These are phyloP conservation scores for Hyperoplus immaculatus DNA, from an alignment of 2,797 vertebrate species.

Conservation along the genomic window DNA sequence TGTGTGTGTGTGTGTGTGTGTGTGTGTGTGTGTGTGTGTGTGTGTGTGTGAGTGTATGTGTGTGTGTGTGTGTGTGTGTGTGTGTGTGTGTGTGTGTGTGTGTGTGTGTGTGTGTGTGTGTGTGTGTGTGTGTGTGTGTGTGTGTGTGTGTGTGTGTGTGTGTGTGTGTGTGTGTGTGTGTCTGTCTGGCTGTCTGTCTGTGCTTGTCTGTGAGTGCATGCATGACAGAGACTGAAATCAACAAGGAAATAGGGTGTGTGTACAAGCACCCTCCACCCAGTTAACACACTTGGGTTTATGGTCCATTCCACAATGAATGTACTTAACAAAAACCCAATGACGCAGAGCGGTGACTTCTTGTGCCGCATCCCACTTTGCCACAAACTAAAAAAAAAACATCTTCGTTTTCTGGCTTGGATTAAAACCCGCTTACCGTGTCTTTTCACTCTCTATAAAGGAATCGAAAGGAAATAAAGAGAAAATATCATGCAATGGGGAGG, in stretches of 20 bases:
- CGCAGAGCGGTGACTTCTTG: slow-evolving; percentile 26
- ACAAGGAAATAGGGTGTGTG: slow-evolving; percentile 35
- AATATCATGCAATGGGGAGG: slow-evolving; percentile 6
- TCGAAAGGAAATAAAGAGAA: slow-evolving; percentile 14
- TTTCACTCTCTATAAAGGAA: slow-evolving; percentile 13
- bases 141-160: no score
- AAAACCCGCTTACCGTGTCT: slow-evolving; percentile 31
- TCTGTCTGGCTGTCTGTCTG: neutral
- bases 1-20: slow-evolving; percentile 12
- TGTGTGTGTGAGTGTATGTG: no score
- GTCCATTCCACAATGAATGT: slow-evolving; percentile 52
- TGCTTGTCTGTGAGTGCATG: slow-evolving; percentile 8
- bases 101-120: slow-evolving; percentile 5
- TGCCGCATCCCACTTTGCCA: slow-evolving; percentile 18
- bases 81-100: slow-evolving; percentile 5
- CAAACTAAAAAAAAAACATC: slow-evolving; percentile 20
- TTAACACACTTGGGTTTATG: slow-evolving; percentile 53
- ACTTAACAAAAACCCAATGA: slow-evolving; percentile 49
- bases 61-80: no score
- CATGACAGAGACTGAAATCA: slow-evolving; percentile 47
- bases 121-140: no score
- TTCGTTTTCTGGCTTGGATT: slow-evolving; percentile 41
- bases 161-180: neutral
- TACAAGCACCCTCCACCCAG: slow-evolving; percentile 25
- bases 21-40: slow-evolving; percentile 1